Base-by-base conservation (phyloP, 2,113 vertebrate species). In the Ammodytes dubius region DNA sequence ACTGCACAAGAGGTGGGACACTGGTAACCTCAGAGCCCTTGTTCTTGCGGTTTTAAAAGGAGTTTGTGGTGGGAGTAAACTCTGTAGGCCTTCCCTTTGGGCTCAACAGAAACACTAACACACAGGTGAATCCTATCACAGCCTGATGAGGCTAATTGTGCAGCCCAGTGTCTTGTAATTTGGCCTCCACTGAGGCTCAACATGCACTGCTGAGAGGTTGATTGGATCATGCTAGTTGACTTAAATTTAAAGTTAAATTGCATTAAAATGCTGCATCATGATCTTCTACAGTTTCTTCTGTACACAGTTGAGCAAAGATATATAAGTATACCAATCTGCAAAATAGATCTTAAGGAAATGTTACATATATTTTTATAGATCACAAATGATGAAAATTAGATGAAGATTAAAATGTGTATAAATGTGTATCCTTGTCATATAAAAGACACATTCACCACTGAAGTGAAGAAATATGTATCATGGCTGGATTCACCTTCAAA, bases 91-190 rank as follows among this genome's bases (percentile, higher is more conserved):
- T 0, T 6, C 7, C 8, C 42, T 66, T 40, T 74, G 59, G 13
- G 4, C 4, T 49, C 6, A 39, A 19, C 43, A 63, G 79, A 75
- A 60, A 65, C 52, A 70, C 43, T 17, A n/a, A 11, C 39, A 65
- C 64, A 72, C 93, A 94, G 93, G 87, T 92, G 92, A 27, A 59
- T 87, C 86, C 65, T 5, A 63, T 94, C 63, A 68, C 42, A 19
- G 70, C 67, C 77, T 90, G 76, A 90, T 88, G 46, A 37, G 9
- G 61, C 27, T 81, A 4, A 85, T 64, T 79, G 66, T 39, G 35
- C 35, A 17, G 15, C 35, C 5, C 3, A 2, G 57, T 35, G 65
- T 47, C 43, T 58, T 17, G 15, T 64, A 37, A 63, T 64, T 14
- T 4, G 15, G 11, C 10, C 58, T 67, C 15, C 27, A 40, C 15